Conservation (phyloP, 2,113 vertebrate genomes). For the Corynorhinus townsendii region DNA sequence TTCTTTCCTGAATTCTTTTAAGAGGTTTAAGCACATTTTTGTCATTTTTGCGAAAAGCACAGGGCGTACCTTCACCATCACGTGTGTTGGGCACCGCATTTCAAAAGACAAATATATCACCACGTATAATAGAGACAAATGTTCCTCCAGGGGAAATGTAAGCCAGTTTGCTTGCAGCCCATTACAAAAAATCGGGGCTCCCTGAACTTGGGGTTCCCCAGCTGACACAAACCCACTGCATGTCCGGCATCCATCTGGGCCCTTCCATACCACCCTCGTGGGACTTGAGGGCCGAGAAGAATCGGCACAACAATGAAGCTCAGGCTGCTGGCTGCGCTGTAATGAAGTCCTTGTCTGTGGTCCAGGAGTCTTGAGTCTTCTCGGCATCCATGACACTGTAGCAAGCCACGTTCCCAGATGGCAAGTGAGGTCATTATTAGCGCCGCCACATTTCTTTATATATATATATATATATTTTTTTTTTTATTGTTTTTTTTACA, state of each 20-base stretch:
- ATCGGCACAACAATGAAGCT: rapidly evolving
- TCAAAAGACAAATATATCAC: neutral
- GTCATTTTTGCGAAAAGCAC: neutral
- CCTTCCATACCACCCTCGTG: rapidly evolving
- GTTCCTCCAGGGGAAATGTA: neutral
- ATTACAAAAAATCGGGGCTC: neutral
- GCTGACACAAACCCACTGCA: neutral
- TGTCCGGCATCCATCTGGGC: neutral
- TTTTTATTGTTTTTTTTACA: too few species aligned
- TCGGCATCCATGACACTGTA: neutral
- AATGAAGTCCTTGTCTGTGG: neutral
- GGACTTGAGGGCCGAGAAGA: neutral
- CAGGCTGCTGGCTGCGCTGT: neutral
- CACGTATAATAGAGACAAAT: neutral
- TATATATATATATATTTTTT: too few species aligned
- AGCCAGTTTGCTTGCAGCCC: neutral
- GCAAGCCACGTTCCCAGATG: neutral
- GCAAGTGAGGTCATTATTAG: neutral
- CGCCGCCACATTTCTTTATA: neutral
- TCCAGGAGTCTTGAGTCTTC: neutral
- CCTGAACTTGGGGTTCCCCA: neutral
- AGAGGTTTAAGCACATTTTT: neutral
- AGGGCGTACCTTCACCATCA: neutral
- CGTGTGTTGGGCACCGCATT: neutral
- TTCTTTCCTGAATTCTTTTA: neutral